Evolutionary conservation across 2,888 invertebrate species (phyloP).

Genomic region (Oligia strigilis): DNA sequence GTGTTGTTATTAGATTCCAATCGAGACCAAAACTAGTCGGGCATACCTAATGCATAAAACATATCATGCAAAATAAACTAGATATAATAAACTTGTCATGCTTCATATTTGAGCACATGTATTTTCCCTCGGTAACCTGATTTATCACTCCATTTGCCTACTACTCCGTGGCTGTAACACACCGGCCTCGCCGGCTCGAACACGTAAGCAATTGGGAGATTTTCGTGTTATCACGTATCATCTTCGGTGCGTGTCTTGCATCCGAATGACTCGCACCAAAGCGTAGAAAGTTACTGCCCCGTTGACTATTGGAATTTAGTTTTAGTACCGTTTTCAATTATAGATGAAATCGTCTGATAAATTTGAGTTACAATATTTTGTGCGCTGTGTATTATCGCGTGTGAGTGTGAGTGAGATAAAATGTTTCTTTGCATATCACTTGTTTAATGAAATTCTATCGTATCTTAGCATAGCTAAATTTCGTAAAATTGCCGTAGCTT

Average conservation of each 20-base stretch:
- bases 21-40: neutral
- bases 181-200: constrained; percentile 79
- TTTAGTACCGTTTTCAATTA: constrained; percentile 69
- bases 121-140: neutral
- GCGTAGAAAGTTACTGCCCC: constrained; percentile 79
- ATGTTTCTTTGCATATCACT: constrained; percentile 2
- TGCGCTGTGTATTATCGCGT: constrained; percentile 20
- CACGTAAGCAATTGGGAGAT: constrained; percentile 91
- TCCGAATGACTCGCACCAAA: constrained; percentile 71
- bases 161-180: constrained; percentile 64
- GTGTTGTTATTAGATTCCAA: neutral
- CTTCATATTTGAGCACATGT: neutral
- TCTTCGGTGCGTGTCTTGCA: constrained; percentile 87
- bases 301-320: constrained; percentile 78
- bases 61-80: neutral
- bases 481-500: neutral
- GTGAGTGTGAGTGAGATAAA: constrained; percentile 4
- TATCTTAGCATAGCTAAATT: neutral
- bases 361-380: constrained; percentile 67
- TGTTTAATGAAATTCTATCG: neutral
- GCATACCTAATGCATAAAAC: too few species aligned
- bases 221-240: constrained; percentile 91
- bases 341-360: constrained; percentile 65
- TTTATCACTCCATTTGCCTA: constrained; percentile 36
- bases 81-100: neutral